These are phyloP conservation scores for Hafferia zeledoni DNA, from an alignment of 2,797 vertebrate genomes.

Conservation along the genomic window DNA sequence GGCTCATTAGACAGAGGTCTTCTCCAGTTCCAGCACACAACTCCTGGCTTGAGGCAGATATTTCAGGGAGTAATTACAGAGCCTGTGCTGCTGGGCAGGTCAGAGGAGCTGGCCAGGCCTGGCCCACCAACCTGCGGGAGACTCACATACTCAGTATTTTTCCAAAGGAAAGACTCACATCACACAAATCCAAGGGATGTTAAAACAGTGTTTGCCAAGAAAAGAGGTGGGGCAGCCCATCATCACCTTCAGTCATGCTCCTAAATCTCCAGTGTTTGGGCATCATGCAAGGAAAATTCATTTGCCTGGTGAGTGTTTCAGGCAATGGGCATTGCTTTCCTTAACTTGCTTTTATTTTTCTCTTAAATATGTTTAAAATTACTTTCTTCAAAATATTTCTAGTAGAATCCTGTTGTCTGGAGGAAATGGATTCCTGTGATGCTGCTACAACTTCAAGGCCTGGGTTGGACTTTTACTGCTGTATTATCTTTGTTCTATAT, in stretches of 20 bases:
- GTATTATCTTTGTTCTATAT: not conserved
- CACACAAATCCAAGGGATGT: accelerated
- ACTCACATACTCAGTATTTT: not conserved
- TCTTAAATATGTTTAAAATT: not conserved
- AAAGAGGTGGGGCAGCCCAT: not conserved
- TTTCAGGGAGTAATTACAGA: not conserved
- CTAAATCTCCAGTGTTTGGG: accelerated
- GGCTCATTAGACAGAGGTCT: constrained; percentile 11
- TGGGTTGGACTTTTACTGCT: not conserved
- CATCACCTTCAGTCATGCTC: not conserved
- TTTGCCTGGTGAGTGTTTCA: not conserved
- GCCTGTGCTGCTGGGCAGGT: not conserved
- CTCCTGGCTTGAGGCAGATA: not conserved
- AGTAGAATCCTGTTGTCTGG: not conserved
- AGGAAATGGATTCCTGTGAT: not conserved
- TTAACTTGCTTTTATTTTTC: not conserved
- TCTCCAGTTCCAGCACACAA: not conserved
- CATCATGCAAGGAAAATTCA: not conserved
- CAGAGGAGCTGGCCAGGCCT: not conserved
- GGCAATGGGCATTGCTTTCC: not conserved
- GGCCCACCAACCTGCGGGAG: accelerated
- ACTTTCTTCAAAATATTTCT: not conserved
- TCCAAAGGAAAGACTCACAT: not conserved
- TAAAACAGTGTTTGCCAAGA: accelerated
- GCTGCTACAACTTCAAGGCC: not conserved